Conservation (phyloP, 2,888 invertebrate genomes). For the Teleiodes luculella region DNA sequence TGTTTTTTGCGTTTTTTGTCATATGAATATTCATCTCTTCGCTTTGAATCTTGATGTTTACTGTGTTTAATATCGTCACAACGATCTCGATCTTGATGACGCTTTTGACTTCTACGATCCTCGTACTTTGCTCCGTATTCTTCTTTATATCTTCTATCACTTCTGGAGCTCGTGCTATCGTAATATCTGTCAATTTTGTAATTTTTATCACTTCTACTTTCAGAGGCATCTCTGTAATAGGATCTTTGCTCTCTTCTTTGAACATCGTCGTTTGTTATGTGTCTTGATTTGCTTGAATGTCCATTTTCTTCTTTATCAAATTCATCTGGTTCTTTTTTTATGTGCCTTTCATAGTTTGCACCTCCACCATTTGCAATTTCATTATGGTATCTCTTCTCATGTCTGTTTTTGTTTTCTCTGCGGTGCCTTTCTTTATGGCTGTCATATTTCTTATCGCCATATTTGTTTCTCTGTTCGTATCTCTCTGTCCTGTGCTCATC, state of each 20-base stretch:
- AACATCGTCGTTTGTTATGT: not conserved
- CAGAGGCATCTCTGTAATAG: not conserved
- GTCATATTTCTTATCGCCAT: conserved; percentile 3
- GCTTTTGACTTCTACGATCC: not conserved
- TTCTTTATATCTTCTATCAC: conserved; percentile 16
- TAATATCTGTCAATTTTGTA: not conserved
- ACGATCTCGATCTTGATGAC: not conserved
- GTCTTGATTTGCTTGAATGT: not conserved
- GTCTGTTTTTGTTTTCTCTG: not conserved
- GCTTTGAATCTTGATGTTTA: conserved; percentile 10
- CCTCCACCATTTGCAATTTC: not conserved
- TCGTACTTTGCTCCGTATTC: not conserved
- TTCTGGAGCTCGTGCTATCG: conserved; percentile 1
- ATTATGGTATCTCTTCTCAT: not conserved
- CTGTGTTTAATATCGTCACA: not conserved
- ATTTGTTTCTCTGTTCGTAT: not conserved
- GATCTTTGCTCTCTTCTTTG: not conserved
- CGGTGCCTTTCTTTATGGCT: not conserved
- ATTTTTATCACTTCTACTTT: conserved; percentile 5
- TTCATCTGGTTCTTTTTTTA: not conserved
- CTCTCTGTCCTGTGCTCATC: not conserved
- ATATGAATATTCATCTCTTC: not conserved
- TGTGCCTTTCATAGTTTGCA: not conserved
- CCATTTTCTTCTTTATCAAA: not conserved
- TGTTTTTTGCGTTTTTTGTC: not conserved